Percentiles rank a stretch among this genome's conserved stretches.
Evolutionary conservation across 1,140 invertebrate genomes (phyloP).

Genomic region (Ips typographus): DNA sequence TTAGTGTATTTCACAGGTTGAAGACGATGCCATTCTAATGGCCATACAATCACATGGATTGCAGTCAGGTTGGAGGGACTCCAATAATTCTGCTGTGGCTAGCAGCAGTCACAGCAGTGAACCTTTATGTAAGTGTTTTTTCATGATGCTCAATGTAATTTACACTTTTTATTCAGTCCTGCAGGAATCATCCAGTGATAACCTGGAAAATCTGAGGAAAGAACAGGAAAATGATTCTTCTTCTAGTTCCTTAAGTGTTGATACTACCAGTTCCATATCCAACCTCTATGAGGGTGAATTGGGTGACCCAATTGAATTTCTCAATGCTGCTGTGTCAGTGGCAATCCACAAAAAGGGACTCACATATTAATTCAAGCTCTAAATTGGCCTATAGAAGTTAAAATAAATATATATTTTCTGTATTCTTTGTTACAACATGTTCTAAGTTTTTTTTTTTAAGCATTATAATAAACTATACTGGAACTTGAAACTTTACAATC

Average conservation of each 20-base stretch:
- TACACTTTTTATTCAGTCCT: slow-evolving; percentile 13
- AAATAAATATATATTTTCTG: no score
- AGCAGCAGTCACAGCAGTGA: slow-evolving; percentile 18
- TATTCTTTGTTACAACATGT: no score
- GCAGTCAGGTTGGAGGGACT: slow-evolving; percentile 47
- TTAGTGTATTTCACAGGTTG: slow-evolving; percentile 47
- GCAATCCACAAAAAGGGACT: slow-evolving; percentile 72
- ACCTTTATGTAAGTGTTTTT: slow-evolving; percentile 8
- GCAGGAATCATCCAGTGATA: slow-evolving; percentile 31
- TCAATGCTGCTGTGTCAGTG: slow-evolving; percentile 67
- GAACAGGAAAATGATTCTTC: slow-evolving; percentile 30
- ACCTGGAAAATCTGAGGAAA: slow-evolving; percentile 38
- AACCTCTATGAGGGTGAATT: slow-evolving; percentile 26
- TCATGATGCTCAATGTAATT: background rate
- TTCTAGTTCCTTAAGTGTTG: slow-evolving; percentile 25
- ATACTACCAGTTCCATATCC: slow-evolving; percentile 26
- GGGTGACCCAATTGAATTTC: slow-evolving; percentile 55
- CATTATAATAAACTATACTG: no score
- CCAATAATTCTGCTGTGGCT: slow-evolving; percentile 17
- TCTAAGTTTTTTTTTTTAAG: no score
- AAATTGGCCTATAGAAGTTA: no score
- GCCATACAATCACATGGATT: slow-evolving; percentile 65
- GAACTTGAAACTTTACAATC: no score
- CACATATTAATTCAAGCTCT: slow-evolving; percentile 47
- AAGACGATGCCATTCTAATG: slow-evolving; percentile 67